Percentiles rank a stretch among this genome's conserved stretches.
Conservation (phyloP, 2,888 invertebrate genomes). For the Drosophila niveifrons region DNA sequence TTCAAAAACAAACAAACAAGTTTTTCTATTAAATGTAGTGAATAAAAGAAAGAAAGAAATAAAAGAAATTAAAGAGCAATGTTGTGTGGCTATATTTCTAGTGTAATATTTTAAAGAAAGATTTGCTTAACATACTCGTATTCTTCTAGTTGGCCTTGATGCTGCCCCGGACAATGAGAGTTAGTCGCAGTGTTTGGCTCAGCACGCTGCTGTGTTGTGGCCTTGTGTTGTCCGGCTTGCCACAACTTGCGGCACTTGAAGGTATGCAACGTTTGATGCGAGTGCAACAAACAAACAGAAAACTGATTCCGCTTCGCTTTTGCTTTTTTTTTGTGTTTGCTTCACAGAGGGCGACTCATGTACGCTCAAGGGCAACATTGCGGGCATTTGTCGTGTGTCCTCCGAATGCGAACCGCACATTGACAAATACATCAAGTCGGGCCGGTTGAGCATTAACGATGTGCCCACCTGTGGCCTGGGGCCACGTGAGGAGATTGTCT, state of each 20-base stretch:
- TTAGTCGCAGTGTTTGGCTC: neutral
- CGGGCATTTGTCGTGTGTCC: constrained; percentile 67
- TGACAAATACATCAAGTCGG: constrained; percentile 52
- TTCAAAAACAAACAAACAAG: too few relatives aligned
- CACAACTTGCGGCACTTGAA: constrained; percentile 34
- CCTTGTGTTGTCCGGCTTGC: constrained; percentile 16
- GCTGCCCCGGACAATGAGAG: constrained; percentile 6
- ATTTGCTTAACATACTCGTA: neutral
- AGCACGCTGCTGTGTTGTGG: constrained; percentile 18
- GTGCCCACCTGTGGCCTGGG: constrained; percentile 74
- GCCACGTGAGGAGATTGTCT: constrained; percentile 71
- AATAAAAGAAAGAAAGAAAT: too few relatives aligned
- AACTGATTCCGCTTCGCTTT: too few relatives aligned
- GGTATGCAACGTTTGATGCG: constrained; percentile 24
- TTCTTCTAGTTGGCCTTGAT: constrained; percentile 19
- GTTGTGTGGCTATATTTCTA: too few relatives aligned
- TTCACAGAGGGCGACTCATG: constrained; percentile 61
- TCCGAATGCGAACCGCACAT: constrained; percentile 59
- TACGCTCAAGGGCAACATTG: constrained; percentile 30
- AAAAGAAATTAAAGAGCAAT: too few relatives aligned
- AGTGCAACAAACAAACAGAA: too few relatives aligned
- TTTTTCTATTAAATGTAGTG: too few relatives aligned
- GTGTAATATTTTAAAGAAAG: too few relatives aligned
- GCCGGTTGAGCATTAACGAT: constrained; percentile 45
- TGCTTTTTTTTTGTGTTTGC: too few relatives aligned